Evolutionary conservation across 2,113 vertebrate genomes (phyloP).

Genomic region (Mohoua ochrocephala): DNA sequence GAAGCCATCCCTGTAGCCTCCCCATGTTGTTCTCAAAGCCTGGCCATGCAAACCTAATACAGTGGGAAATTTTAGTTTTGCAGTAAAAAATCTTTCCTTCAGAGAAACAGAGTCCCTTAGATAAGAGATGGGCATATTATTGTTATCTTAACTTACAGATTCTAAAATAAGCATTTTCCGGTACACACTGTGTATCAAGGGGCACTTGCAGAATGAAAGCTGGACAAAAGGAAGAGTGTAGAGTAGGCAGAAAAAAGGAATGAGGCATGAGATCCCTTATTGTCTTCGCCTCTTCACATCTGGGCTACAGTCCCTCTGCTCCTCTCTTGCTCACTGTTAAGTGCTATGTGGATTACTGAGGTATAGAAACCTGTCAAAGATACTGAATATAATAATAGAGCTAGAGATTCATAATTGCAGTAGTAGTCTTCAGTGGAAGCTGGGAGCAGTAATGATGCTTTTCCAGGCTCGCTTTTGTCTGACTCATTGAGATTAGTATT

Average conservation of each 20-base stretch:
- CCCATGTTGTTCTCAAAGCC: background rate
- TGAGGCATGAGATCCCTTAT: background rate
- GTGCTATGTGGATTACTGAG: background rate
- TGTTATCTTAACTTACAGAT: background rate
- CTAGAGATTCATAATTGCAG: background rate
- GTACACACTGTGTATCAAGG: background rate
- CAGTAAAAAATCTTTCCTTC: background rate
- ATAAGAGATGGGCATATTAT: background rate
- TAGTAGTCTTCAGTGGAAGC: background rate
- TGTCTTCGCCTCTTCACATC: background rate
- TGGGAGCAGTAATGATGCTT: background rate
- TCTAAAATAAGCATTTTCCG: background rate
- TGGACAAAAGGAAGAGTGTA: background rate
- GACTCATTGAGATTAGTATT: background rate
- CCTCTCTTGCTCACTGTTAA: background rate
- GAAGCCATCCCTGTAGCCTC: background rate
- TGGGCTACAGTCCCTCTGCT: background rate
- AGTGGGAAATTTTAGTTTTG: background rate
- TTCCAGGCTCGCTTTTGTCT: background rate
- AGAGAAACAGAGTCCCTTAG: background rate
- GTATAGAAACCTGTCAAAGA: background rate
- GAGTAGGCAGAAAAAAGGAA: background rate
- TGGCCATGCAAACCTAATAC: background rate
- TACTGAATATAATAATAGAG: background rate
- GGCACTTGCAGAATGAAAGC: background rate